These are phyloP conservation scores for Drosophila atripex DNA, from an alignment of 2,888 invertebrate species.

Conservation along the genomic window DNA sequence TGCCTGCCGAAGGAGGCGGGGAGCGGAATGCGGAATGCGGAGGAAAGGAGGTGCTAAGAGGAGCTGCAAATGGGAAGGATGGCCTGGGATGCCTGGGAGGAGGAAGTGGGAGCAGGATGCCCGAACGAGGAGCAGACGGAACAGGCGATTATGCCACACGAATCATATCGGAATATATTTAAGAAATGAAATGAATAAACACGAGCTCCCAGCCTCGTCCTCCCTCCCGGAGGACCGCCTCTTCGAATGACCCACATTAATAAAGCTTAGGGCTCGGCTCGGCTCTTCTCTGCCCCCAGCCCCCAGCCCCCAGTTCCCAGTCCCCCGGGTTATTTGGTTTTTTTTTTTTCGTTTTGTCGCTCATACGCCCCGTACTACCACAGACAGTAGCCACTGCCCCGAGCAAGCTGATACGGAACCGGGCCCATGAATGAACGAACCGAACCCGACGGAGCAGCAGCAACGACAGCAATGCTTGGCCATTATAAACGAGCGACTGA, in stretches of 20 bases:
- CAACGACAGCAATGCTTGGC: constrained; percentile 36
- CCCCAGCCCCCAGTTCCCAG: too few species aligned
- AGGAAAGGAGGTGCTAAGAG: neutral
- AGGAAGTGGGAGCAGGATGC: constrained; percentile 22
- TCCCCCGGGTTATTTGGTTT: constrained; percentile 1
- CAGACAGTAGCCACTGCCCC: constrained; percentile 57
- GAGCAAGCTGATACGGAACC: constrained; percentile 34
- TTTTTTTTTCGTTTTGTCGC: constrained; percentile 38
- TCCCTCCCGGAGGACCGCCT: constrained; percentile 2
- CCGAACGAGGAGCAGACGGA: neutral
- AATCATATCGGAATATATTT: neutral
- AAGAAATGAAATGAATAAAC: neutral
- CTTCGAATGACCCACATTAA: constrained; percentile 57
- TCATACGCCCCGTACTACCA: constrained; percentile 60
- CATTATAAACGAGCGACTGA: constrained; percentile 75
- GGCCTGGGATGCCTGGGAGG: constrained; percentile 16
- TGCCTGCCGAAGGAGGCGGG: constrained; percentile 4
- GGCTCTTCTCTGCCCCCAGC: neutral
- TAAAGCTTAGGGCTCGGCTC: constrained; percentile 54
- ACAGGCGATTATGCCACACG: neutral
- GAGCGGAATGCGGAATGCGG: neutral
- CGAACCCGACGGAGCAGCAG: constrained; percentile 2
- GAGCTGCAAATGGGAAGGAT: constrained; percentile 2
- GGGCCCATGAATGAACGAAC: constrained; percentile 34
- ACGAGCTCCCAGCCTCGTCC: neutral